Base-by-base conservation (phyloP, 2,113 vertebrate genomes). In the Pimephales promelas region DNA sequence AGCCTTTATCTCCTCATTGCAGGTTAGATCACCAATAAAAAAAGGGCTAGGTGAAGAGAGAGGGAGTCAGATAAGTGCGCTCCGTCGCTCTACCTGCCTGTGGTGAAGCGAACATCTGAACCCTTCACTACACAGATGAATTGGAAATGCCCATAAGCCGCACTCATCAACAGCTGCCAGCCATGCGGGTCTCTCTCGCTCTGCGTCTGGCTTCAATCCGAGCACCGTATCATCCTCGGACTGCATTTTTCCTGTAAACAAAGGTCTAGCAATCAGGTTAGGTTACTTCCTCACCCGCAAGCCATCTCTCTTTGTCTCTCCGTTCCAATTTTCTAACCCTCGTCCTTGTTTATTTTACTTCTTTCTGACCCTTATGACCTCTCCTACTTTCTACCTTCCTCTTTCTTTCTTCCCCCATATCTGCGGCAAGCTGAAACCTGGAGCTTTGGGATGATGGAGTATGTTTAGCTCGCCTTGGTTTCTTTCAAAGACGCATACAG, bases 21-120 rank as follows among this genome's bases (percentile, higher is more conserved):
- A 94, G 93, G 92, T 94, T 92, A 90, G 92, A 93, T 94, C 83
- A 57, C 87, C 86, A 90, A 93, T 92, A 93, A 91, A 92, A 86
- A 91, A 86, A 89, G 89, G 92, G 87, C 90, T 87, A 70, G 73
- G 43, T 72, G 24, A 24, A 24, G n/a, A 70, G 49, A 45, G 72
- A 43, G 36, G 7, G 20, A 62, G 16, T 83, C 78, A 66, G 78
- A 80, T 80, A 80, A 68, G 64, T 6, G 47, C 0, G 5, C 47
- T 49, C 26, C 2, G 3, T 78, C 16, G n/a, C 74, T 84, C 49
- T 57, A 52, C 74, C 75, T 45, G 62, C 40, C 62, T 84, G 45
- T 81, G 64, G 79, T 70, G 79, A 49, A 54, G 18, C 5, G 14
- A 81, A 70, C 64, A 81, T 81, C 79, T 70, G 64, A 81, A 70